Evolutionary conservation across 1,140 invertebrate species (phyloP), one percentile per base, ranked within the genome.

Genomic region (Macrosteles quadrilineatus): DNA sequence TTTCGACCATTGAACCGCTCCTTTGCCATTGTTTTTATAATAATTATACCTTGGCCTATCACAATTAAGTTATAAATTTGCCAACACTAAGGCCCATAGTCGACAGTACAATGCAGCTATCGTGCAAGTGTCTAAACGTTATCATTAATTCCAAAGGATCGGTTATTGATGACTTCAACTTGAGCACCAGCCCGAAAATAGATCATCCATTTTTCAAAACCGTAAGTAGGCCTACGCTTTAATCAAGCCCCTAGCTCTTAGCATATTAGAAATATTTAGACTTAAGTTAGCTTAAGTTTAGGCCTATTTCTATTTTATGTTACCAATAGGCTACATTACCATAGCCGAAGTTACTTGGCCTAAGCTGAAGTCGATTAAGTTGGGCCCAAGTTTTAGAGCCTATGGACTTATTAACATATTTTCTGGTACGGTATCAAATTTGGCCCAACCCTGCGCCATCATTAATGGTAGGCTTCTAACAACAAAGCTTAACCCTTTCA

Each of bases 121-220:
- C 55, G 12, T 59, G 55, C 23, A 59, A 59, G 23, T 59, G 55
- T 59, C 27, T 59, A n/a, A 59, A 59, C 27, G 55, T 59, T 14
- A 59, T 59, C 21, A 59, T 59, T 6, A 59, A 59, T n/a, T 25
- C 55, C 12, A 59, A 59, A 59, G 55, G 55, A 25, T 27, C 21
- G 6, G 21, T 9, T 21, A 59, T 59, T 27, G 25, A 29, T 6
- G 27, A 25, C 6, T 59, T 21, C n/a, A 30, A 29, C 27, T 11
- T 29, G 1, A 11, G 2, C 9, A 59, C 14, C n/a, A n/a, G 9
- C 25, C 21, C 47, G 3, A 19, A 19, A n/a, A 6, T 29, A 6
- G 55, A 59, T 59, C 55, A 59, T 30, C 55, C 55, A 3, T 59
- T 59, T 29, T 59, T 59, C 25, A 59, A 59, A 14, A 25, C 6